Conservation (phyloP, 2,888 invertebrate genomes). For the Monoplex corrugatus region DNA sequence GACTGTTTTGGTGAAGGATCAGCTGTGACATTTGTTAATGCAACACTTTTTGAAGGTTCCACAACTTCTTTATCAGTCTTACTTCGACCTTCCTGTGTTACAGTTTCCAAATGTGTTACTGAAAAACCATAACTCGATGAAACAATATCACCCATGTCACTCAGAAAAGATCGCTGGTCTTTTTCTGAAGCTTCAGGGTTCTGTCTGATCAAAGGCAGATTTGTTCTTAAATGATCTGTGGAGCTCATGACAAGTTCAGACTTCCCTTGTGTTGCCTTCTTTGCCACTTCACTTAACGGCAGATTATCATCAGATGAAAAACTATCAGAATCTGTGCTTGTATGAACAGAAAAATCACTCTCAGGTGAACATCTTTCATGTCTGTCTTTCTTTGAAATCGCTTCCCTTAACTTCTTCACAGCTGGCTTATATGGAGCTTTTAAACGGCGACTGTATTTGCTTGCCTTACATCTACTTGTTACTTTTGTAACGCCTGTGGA, state of each 20-base stretch:
- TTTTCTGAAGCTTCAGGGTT: neutral
- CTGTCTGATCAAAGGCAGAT: neutral
- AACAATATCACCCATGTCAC: neutral
- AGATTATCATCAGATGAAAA: neutral
- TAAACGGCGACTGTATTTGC: too few relatives aligned
- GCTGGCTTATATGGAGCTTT: neutral
- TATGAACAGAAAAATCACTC: constrained; percentile 11
- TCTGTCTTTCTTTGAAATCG: neutral
- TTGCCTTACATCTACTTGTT: too few relatives aligned
- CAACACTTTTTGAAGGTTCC: neutral
- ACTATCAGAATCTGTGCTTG: neutral
- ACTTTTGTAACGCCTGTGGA: neutral
- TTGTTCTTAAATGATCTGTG: neutral
- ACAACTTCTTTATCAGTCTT: neutral
- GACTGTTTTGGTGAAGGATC: neutral
- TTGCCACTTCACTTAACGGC: constrained; percentile 2
- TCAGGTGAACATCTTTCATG: neutral
- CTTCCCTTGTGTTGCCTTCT: neutral
- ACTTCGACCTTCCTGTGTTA: neutral
- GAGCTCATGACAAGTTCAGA: neutral
- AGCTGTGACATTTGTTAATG: too few relatives aligned
- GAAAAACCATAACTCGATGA: neutral
- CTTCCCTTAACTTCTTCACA: neutral
- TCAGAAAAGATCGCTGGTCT: neutral
- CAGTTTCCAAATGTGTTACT: too few relatives aligned